Percentiles rank a stretch among this genome's conserved stretches.
Conservation (phyloP, 2,113 vertebrate genomes). For the Mus pahari region DNA sequence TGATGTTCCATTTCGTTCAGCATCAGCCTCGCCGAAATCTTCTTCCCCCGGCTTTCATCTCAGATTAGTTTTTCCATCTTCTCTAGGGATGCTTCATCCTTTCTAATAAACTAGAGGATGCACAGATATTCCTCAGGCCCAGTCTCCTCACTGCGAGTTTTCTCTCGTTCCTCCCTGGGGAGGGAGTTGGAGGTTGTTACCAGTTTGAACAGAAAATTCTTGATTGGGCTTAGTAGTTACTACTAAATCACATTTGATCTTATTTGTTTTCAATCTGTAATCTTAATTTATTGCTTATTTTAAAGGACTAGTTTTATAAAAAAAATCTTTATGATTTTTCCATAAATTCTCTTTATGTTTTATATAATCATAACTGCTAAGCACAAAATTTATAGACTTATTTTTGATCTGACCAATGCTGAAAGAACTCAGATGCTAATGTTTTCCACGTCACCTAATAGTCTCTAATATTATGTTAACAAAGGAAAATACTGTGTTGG, state of each 20-base stretch:
- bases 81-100: constrained; percentile 61
- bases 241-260: not conserved
- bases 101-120: constrained; percentile 72
- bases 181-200: not conserved
- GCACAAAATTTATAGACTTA: not conserved
- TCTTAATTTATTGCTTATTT: constrained; percentile 7
- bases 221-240: not conserved
- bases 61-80: constrained; percentile 79
- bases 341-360: not conserved
- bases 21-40: constrained; percentile 68
- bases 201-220: constrained; percentile 46
- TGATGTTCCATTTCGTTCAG: constrained; percentile 63
- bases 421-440: constrained; percentile 41
- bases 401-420: not conserved
- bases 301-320: constrained; percentile 15
- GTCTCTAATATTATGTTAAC: constrained; percentile 28
- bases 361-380: constrained; percentile 21
- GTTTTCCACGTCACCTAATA: constrained; percentile 1
- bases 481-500: constrained; percentile 24
- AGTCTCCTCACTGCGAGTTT: constrained; percentile 48
- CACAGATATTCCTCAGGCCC: constrained; percentile 60
- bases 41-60: constrained; percentile 76
- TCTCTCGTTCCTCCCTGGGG: constrained; percentile 32
- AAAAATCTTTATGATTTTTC: constrained; percentile 1
- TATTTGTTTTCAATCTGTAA: not conserved